These are phyloP conservation scores for Abrostola triplasia DNA, from an alignment of 2,888 invertebrate genomes.

Conservation along the genomic window DNA sequence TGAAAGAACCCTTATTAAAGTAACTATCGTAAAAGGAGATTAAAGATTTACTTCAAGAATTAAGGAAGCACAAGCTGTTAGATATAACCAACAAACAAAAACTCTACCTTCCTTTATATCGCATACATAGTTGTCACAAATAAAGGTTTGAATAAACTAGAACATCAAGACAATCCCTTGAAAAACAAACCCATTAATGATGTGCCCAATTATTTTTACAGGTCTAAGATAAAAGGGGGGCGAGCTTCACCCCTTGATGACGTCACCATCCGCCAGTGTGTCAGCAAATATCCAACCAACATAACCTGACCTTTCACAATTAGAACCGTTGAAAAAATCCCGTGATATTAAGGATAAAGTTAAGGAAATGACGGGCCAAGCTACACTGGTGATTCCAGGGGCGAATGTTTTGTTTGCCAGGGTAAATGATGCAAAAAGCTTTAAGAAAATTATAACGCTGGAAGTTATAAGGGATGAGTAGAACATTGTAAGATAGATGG, in stretches of 20 bases:
- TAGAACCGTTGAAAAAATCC: constrained; percentile 19
- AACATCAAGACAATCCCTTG: constrained; percentile 11
- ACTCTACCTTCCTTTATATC: constrained; percentile 43
- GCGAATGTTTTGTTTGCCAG: constrained; percentile 68
- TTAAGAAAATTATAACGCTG: constrained; percentile 64
- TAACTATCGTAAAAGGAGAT: too few species aligned
- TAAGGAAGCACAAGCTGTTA: too few species aligned
- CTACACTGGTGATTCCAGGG: constrained; percentile 48
- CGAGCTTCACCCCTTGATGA: constrained; percentile 48
- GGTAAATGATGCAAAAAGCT: constrained; percentile 77
- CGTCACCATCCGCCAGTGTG: constrained; percentile 60
- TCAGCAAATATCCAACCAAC: constrained; percentile 59
- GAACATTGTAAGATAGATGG: constrained; percentile 61
- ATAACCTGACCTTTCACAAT: constrained; percentile 54
- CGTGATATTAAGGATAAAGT: constrained; percentile 40
- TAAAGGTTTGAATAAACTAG: not conserved
- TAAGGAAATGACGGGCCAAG: constrained; percentile 50
- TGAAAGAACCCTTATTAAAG: too few species aligned
- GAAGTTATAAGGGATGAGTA: constrained; percentile 47
- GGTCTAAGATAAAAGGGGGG: constrained; percentile 53
- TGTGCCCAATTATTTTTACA: constrained; percentile 49
- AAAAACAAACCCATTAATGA: constrained; percentile 47
- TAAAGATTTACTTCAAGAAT: too few species aligned
- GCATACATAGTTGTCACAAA: constrained; percentile 26
- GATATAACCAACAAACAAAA: constrained; percentile 7